These are phyloP conservation scores for Cladopsammia gracilis DNA, from an alignment of 64 coral and sea anemone genomes.

Conservation along the genomic window DNA sequence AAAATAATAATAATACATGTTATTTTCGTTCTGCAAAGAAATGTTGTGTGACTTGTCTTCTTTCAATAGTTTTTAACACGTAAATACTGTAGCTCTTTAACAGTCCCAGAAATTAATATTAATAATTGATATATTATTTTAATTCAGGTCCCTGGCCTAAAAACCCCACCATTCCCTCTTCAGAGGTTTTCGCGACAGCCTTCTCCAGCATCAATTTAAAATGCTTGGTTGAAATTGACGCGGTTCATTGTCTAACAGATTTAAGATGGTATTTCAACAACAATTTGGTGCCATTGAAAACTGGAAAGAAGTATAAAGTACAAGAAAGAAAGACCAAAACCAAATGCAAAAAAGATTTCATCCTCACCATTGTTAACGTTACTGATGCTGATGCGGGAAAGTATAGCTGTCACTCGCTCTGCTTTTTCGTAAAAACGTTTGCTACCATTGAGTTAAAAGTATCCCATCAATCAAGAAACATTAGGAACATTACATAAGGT, in stretches of 20 bases:
- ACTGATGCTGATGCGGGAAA: neutral
- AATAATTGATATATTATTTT: no score
- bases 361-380: neutral
- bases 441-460: slow-evolving; percentile 5
- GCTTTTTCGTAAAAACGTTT: neutral
- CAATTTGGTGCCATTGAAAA: neutral
- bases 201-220: neutral
- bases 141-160: neutral
- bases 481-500: no score
- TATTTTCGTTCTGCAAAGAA: no score
- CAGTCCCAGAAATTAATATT: no score
- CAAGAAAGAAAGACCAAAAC: neutral
- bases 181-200: neutral
- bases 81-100: no score
- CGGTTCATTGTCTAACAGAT: neutral
- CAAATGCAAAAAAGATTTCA: slow-evolving; percentile 3
- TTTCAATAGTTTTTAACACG: no score
- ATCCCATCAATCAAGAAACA: neutral
- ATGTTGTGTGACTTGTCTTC: no score
- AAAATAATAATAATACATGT: no score
- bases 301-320: neutral
- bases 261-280: neutral
- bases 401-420: neutral
- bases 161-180: neutral
- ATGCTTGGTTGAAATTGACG: neutral